A percentile compares a stretch with the other conserved stretches of the same genome.
Conservation (phyloP, 2,113 vertebrate genomes). For the Syngnathus floridae region DNA sequence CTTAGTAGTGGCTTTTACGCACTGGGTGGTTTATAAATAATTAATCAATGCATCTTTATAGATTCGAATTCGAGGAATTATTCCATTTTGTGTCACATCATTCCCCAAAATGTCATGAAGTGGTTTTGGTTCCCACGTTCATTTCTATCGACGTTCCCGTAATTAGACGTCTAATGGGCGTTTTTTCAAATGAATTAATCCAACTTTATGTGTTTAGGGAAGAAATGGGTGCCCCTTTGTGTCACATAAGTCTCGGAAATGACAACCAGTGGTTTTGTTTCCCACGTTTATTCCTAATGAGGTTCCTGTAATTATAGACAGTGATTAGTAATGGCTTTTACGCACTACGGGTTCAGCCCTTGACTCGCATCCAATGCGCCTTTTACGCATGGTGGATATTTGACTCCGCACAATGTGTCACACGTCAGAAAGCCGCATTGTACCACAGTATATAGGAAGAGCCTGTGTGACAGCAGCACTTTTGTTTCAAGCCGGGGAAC, state of each 20-base stretch:
- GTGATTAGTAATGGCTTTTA: slow-evolving; percentile 27
- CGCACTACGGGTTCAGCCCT: slow-evolving; percentile 32
- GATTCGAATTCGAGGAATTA: neutral
- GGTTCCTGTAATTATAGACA: neutral
- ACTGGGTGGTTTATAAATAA: neutral
- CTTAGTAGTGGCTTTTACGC: neutral
- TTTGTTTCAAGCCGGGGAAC: slow-evolving; percentile 25
- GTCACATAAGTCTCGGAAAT: neutral
- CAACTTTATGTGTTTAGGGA: neutral
- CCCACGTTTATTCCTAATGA: neutral
- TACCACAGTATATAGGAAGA: slow-evolving; percentile 42
- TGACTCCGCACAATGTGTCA: slow-evolving; percentile 54
- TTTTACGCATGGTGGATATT: slow-evolving; percentile 62
- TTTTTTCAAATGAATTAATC: neutral
- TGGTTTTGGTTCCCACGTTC: neutral
- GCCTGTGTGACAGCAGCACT: slow-evolving; percentile 18
- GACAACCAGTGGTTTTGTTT: neutral
- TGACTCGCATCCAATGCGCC: slow-evolving; percentile 27
- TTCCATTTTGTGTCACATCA: neutral
- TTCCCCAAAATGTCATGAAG: neutral
- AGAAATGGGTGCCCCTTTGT: neutral
- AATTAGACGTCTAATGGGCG: neutral
- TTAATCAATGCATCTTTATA: neutral
- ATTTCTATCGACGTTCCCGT: neutral
- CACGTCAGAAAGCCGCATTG: slow-evolving; percentile 42